Evolutionary conservation across 2,888 invertebrate species (phyloP), one percentile per base, ranked within the genome.

Genomic region (Leptinotarsa juncta): DNA sequence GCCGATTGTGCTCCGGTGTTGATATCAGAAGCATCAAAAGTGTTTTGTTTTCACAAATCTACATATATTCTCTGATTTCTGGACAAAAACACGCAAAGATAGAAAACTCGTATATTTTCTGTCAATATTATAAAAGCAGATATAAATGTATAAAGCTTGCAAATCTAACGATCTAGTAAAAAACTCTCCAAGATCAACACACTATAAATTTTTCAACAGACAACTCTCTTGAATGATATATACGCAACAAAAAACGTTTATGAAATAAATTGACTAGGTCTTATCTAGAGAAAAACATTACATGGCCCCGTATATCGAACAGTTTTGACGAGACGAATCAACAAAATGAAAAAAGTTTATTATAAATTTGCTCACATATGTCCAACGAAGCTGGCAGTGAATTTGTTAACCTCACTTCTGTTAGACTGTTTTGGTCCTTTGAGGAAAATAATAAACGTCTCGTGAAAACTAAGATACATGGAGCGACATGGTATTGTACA

Each of bases 131-230:
- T 81, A 80, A 82, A 81, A 82, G 80, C 80, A 70, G 77, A 81
- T 83, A 81, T 81, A 83, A 80, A 82, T 73, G 78, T 81, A 81
- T 81, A 82, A 83, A 82, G 81, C 81, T 75, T 76, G 82, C 80
- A 82, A 83, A 81, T 78, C 81, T 82, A 83, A 82, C 81, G 76
- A 77, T 78, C 78, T 79, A 81, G 71, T 78, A 78, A 79, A 80
- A 82, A 81, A 81, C 81, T 81, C 81, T 82, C 82, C 80, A 79
- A 77, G 71, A 73, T 77, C 76, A 83, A 82, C 82, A 82, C 82
- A 80, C 81, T 76, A 78, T 78, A 82, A 80, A 80, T 77, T 65
- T 69, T 77, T 78, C 69, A 80, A 79, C 74, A 78, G 77, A 74
- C 73, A 76, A 79, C 71, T 67, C 55, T 71, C 72, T 42, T 72